These are phyloP conservation scores for Sebastes itinus DNA, from an alignment of 2,797 vertebrate species.

Conservation along the genomic window DNA sequence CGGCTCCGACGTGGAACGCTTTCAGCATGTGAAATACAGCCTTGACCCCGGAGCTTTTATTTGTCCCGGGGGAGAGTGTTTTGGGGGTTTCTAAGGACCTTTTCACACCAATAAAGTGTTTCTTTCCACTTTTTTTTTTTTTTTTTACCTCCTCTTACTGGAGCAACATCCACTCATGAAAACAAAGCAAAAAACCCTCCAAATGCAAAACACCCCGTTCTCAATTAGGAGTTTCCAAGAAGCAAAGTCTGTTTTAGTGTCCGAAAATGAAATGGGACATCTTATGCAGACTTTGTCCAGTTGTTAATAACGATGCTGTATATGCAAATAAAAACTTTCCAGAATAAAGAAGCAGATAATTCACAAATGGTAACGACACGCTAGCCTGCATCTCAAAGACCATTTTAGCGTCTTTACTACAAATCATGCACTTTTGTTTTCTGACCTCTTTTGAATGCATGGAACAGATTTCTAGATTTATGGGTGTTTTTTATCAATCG, in stretches of 20 bases:
- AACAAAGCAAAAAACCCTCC: constrained; percentile 30
- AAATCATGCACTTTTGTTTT: background rate
- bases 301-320: constrained; percentile 44
- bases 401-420: background rate
- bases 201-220: constrained; percentile 40
- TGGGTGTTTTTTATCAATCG: background rate
- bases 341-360: constrained; percentile 19
- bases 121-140: constrained; percentile 44
- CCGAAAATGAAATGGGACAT: constrained; percentile 41
- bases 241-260: constrained; percentile 44
- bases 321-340: constrained; percentile 26
- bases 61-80: constrained; percentile 57
- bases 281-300: constrained; percentile 19
- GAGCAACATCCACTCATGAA: constrained; percentile 33
- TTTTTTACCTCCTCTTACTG: constrained; percentile 24
- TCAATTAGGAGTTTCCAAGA: constrained; percentile 32
- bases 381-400: background rate
- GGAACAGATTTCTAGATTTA: constrained; percentile 12
- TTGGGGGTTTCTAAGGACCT: constrained; percentile 57
- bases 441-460: background rate
- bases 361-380: constrained; percentile 22
- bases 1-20: constrained; percentile 48
- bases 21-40: constrained; percentile 68
- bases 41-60: constrained; percentile 68
- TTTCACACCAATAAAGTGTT: constrained; percentile 67